Conservation (phyloP, 2,888 invertebrate species). For the Leucophenga montana region DNA sequence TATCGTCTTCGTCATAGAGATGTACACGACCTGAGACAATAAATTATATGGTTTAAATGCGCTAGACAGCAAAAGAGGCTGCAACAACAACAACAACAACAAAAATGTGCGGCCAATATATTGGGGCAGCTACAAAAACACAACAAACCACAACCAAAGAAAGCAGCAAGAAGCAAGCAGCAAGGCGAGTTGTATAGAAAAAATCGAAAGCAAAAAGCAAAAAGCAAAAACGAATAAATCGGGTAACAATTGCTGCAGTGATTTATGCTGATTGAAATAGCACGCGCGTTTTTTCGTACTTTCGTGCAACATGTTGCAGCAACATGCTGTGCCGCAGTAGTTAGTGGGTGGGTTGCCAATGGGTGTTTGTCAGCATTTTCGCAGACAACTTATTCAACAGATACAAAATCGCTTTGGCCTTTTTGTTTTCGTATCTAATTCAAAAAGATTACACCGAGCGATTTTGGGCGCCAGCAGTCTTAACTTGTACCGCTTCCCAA, state of each 20-base stretch:
- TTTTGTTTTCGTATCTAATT: conserved; percentile 40
- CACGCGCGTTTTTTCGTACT: background rate
- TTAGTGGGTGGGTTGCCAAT: conserved; percentile 27
- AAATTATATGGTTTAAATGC: conserved; percentile 35
- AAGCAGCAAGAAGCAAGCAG: too few species aligned
- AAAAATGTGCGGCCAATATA: too few species aligned
- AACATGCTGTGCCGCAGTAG: background rate
- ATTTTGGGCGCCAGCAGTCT: too few species aligned
- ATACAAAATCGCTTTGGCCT: too few species aligned
- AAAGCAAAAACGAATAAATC: conserved; percentile 1
- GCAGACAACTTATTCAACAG: too few species aligned
- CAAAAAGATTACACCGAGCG: conserved; percentile 57
- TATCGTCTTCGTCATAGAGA: conserved; percentile 1
- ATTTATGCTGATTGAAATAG: conserved; percentile 20
- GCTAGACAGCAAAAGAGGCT: too few species aligned
- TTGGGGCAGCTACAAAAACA: too few species aligned
- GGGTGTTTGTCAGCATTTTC: conserved; percentile 46
- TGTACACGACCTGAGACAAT: conserved; percentile 63
- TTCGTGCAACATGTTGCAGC: conserved; percentile 22
- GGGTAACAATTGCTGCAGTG: conserved; percentile 5
- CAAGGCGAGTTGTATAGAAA: background rate
- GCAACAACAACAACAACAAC: too few species aligned
- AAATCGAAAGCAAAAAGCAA: background rate
- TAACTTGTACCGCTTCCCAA: background rate
- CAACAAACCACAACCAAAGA: too few species aligned